Conservation (phyloP, 2,113 vertebrate genomes). For the Microcebus lehilahytsara region DNA sequence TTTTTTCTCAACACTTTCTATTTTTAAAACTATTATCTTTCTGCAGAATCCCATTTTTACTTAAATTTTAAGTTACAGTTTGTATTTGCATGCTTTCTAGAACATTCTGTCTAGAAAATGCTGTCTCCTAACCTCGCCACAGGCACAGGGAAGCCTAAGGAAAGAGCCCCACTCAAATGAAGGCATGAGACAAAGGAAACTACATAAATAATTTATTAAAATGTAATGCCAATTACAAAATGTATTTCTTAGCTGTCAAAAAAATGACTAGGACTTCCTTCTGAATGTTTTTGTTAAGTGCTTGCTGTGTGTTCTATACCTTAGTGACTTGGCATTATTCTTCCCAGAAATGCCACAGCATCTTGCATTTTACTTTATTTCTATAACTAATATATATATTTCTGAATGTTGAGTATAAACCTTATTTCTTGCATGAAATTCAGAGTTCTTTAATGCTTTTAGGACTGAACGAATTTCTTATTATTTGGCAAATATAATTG, state of each 20-base stretch:
- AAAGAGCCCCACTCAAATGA: neutral
- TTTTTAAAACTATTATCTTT: neutral
- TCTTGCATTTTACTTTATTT: neutral
- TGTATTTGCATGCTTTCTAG: neutral
- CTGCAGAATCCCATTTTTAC: neutral
- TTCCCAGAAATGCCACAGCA: neutral
- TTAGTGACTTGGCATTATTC: neutral
- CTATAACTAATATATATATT: neutral
- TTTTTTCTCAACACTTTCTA: neutral
- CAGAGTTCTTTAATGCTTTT: neutral
- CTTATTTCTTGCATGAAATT: neutral
- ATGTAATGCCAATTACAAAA: neutral
- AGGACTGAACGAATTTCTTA: neutral
- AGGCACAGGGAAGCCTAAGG: neutral
- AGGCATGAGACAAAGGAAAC: neutral
- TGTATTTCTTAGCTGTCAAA: neutral
- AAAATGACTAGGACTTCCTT: neutral
- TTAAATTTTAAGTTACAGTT: neutral
- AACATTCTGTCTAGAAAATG: neutral
- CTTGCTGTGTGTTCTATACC: neutral
- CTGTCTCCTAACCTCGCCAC: rapidly evolving
- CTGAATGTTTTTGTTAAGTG: neutral
- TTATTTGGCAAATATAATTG: neutral
- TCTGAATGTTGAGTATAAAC: neutral
- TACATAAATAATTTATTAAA: neutral